These are phyloP conservation scores for Ennomos quercinarius DNA, from an alignment of 2,888 invertebrate species.

Conservation along the genomic window DNA sequence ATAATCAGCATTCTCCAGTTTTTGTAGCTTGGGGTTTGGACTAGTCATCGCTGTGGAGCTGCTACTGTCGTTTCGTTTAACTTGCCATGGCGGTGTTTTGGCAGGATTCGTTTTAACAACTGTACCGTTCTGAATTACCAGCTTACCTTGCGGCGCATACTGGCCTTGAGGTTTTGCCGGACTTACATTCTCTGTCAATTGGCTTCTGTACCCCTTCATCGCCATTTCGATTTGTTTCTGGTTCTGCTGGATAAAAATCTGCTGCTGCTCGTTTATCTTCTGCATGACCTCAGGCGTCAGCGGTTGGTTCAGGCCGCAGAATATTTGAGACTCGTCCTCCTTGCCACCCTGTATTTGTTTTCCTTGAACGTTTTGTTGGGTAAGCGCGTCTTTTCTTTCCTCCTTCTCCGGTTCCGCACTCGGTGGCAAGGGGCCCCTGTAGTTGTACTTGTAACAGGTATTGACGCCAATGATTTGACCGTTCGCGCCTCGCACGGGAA, in stretches of 20 bases:
- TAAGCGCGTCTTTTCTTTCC: slow-evolving; percentile 62
- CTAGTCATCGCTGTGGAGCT: slow-evolving; percentile 61
- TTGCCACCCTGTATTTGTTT: slow-evolving; percentile 56
- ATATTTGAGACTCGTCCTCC: slow-evolving; percentile 78
- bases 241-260: slow-evolving; percentile 84
- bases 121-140: slow-evolving; percentile 79
- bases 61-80: slow-evolving; percentile 70
- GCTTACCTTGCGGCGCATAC: slow-evolving; percentile 70
- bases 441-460: slow-evolving; percentile 70
- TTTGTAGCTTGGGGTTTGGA: slow-evolving; percentile 67
- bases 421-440: slow-evolving; percentile 58
- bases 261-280: slow-evolving; percentile 85
- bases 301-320: slow-evolving; percentile 76
- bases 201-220: slow-evolving; percentile 79
- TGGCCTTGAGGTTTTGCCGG: slow-evolving; percentile 66
- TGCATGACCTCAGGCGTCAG: slow-evolving; percentile 83
- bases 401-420: slow-evolving; percentile 62
- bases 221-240: slow-evolving; percentile 83
- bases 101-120: slow-evolving; percentile 81
- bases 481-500: slow-evolving; percentile 83
- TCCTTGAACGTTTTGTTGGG: slow-evolving; percentile 47
- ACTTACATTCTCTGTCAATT: slow-evolving; percentile 64
- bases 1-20: slow-evolving; percentile 67
- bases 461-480: slow-evolving; percentile 87
- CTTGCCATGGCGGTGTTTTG: slow-evolving; percentile 87